A percentile compares a stretch with the other conserved stretches of the same genome.
Conservation (phyloP, 30 jellyfish, hydroid and myxozoan genomes). For the Chrysaora quinquecirrha region DNA sequence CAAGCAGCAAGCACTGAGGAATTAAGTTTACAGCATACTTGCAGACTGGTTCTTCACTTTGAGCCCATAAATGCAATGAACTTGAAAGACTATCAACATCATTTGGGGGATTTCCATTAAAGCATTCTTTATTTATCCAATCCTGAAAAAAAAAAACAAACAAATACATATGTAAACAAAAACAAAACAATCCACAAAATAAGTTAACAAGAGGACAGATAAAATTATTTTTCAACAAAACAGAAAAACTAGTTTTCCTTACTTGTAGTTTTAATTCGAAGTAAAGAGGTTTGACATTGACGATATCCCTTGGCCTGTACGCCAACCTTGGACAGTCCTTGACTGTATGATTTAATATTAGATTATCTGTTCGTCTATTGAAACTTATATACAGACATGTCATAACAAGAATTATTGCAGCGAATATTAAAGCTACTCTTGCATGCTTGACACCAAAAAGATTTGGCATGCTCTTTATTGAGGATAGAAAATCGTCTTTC, state of each 20-base stretch:
- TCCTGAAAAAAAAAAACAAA: conserved; percentile 8
- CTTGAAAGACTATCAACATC: conserved; percentile 48
- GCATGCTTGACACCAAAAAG: conserved; percentile 44
- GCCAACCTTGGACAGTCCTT: conserved; percentile 47
- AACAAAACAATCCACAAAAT: background rate
- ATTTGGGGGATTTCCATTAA: conserved; percentile 46
- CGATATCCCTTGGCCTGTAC: conserved; percentile 49
- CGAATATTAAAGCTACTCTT: conserved; percentile 47
- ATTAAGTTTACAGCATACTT: too few relatives aligned
- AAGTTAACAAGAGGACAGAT: too few relatives aligned
- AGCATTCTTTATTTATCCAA: conserved; percentile 55
- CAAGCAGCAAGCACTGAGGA: too few relatives aligned
- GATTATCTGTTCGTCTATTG: background rate
- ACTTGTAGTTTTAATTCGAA: conserved; percentile 29
- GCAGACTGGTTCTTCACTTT: conserved; percentile 44
- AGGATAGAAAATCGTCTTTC: conserved; percentile 17
- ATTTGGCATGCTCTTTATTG: conserved; percentile 14
- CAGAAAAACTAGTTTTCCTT: background rate
- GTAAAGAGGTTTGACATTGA: conserved; percentile 22
- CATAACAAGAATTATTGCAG: conserved; percentile 1
- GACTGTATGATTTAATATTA: too few relatives aligned
- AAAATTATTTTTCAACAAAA: background rate
- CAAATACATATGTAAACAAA: background rate
- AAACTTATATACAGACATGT: conserved; percentile 50
- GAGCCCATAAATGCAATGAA: conserved; percentile 53